These are phyloP conservation scores for Megalops atlanticus DNA, from an alignment of 2,113 vertebrate species.

Conservation along the genomic window DNA sequence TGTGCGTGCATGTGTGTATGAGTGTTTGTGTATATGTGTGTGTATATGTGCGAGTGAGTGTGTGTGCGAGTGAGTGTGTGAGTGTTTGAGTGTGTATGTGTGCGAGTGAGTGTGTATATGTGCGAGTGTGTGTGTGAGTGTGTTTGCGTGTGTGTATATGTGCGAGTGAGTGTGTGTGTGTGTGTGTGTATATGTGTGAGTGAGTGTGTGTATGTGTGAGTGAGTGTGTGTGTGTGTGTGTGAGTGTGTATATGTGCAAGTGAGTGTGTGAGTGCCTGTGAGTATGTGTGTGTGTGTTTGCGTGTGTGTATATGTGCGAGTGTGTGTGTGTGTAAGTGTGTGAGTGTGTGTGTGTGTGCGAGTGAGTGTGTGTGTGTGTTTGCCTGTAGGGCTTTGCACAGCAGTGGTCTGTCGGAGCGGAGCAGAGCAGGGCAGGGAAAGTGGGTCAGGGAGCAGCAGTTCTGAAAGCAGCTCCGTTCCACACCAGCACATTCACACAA, in stretches of 20 bases:
- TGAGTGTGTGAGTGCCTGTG: too few relatives aligned
- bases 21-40: neutral
- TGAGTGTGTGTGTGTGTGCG: slow-evolving; percentile 1
- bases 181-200: neutral
- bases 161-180: neutral
- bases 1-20: neutral
- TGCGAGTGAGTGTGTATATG: slow-evolving; percentile 14
- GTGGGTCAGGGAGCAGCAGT: slow-evolving; percentile 50
- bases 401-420: slow-evolving; percentile 34
- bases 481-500: slow-evolving; percentile 29
- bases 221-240: neutral
- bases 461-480: slow-evolving; percentile 40
- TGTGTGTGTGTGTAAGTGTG: slow-evolving; percentile 14
- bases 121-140: slow-evolving; percentile 6
- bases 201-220: neutral
- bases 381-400: slow-evolving; percentile 30
- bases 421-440: slow-evolving; percentile 52
- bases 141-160: slow-evolving; percentile 7
- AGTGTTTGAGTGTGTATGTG: neutral
- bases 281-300: neutral
- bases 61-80: too few relatives aligned
- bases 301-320: slow-evolving; percentile 2
- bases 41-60: too few relatives aligned
- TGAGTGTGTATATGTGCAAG: neutral
- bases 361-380: neutral